phyloP scores from a whole-genome alignment of 2,888 invertebrate species.

The Branchipolynoe longqiensis region DNA sequence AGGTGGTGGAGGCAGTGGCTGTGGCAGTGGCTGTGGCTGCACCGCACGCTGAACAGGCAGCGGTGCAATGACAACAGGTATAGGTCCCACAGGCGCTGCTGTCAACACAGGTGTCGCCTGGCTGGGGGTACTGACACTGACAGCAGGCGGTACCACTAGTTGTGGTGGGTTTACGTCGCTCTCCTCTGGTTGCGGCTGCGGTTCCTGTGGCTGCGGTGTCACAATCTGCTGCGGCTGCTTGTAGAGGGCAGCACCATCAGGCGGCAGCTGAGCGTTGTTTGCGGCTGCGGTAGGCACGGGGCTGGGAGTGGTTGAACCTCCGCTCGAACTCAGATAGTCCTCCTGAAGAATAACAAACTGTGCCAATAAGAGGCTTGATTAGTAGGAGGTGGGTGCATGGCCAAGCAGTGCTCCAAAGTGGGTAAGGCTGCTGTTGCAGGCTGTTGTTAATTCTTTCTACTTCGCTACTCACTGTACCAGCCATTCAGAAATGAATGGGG shows the following conservation, averaged over 20 bases:
- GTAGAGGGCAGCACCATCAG: conserved; percentile 66
- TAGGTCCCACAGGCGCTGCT: conserved; percentile 17
- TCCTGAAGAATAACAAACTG: conserved; percentile 61
- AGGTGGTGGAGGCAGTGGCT: background rate
- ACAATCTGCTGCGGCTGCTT: conserved; percentile 9
- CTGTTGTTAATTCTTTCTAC: too few species aligned
- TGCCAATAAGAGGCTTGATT: conserved; percentile 38
- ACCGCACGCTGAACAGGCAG: background rate
- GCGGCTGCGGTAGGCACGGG: background rate
- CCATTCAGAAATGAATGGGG: too few species aligned
- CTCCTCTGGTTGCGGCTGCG: background rate
- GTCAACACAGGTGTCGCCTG: conserved; percentile 38
- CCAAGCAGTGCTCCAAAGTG: too few species aligned
- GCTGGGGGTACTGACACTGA: background rate
- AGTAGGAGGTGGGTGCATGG: conserved; percentile 55
- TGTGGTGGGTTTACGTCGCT: conserved; percentile 10
- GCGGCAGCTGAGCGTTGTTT: too few species aligned
- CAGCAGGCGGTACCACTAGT: conserved; percentile 19
- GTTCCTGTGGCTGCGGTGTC: background rate
- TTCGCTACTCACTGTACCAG: too few species aligned
- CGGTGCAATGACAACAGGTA: conserved; percentile 6
- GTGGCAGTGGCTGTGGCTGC: background rate
- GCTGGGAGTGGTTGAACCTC: conserved; percentile 16
- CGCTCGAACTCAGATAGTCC: conserved; percentile 63
- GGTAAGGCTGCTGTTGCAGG: too few species aligned